phyloP scores from a whole-genome alignment of 2,797 vertebrate genomes.

The Harpagifer antarcticus region DNA sequence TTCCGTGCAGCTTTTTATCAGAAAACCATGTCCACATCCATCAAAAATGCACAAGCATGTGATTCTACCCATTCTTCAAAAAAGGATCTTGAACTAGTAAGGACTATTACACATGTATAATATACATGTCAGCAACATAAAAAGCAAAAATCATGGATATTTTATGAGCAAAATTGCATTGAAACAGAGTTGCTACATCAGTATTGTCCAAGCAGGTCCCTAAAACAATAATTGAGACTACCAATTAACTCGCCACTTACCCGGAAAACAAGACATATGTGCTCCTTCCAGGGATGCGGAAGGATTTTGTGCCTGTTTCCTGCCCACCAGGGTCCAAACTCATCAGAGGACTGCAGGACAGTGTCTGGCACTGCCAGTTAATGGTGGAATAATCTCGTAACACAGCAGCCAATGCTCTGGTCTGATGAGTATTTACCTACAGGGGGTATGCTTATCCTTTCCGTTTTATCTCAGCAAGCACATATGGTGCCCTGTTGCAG shows the following conservation, averaged over 20 bases:
- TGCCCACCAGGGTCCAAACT: conserved; percentile 62
- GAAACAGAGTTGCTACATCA: not conserved
- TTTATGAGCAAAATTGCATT: not conserved
- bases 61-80: conserved; percentile 26
- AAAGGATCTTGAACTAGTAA: not conserved
- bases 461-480: conserved; percentile 77
- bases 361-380: conserved; percentile 67
- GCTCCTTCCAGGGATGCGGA: conserved; percentile 75
- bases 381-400: conserved; percentile 81
- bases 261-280: conserved; percentile 77
- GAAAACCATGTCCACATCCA: conserved; percentile 6
- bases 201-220: not conserved
- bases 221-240: conserved; percentile 17
- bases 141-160: not conserved
- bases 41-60: conserved; percentile 3
- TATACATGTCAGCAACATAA: not conserved
- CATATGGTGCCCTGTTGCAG: conserved; percentile 78
- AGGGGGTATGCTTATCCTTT: conserved; percentile 75
- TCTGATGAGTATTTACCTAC: conserved; percentile 80
- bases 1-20: conserved; percentile 14
- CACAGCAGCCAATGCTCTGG: conserved; percentile 78
- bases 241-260: conserved; percentile 46
- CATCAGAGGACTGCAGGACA: conserved; percentile 70
- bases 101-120: not conserved
- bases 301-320: conserved; percentile 64